Evolutionary conservation across 2,113 vertebrate species (phyloP).

Genomic region (Circaetus cinerascens): DNA sequence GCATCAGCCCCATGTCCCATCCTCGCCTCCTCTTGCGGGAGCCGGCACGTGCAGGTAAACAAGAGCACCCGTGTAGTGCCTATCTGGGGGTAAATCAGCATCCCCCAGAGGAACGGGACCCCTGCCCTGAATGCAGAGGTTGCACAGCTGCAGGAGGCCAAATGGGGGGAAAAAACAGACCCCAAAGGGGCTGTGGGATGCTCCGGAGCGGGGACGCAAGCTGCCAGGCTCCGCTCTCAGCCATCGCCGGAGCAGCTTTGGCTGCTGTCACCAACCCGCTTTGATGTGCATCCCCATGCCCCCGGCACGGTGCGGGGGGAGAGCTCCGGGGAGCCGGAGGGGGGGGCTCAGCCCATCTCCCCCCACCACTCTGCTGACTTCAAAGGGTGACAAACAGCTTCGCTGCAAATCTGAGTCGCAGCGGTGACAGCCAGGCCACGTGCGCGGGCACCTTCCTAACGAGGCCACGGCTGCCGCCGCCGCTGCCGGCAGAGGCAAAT

Average conservation of each 20-base stretch:
- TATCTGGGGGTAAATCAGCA: neutral
- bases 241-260: neutral
- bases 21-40: neutral
- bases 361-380: neutral
- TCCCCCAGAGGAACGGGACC: neutral
- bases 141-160: no score
- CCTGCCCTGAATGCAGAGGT: neutral
- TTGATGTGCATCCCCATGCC: neutral
- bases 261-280: neutral
- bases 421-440: accelerated
- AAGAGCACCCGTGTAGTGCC: neutral
- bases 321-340: neutral
- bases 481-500: neutral
- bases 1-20: accelerated
- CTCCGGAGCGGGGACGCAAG: accelerated
- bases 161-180: accelerated
- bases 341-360: neutral
- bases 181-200: neutral
- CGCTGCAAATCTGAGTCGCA: neutral
- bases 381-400: neutral
- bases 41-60: accelerated
- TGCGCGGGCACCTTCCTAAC: accelerated
- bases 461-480: neutral
- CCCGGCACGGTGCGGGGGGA: neutral
- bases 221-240: neutral